phyloP scores from a whole-genome alignment of 1,140 invertebrate species.

The Lordiphosa collinella region DNA sequence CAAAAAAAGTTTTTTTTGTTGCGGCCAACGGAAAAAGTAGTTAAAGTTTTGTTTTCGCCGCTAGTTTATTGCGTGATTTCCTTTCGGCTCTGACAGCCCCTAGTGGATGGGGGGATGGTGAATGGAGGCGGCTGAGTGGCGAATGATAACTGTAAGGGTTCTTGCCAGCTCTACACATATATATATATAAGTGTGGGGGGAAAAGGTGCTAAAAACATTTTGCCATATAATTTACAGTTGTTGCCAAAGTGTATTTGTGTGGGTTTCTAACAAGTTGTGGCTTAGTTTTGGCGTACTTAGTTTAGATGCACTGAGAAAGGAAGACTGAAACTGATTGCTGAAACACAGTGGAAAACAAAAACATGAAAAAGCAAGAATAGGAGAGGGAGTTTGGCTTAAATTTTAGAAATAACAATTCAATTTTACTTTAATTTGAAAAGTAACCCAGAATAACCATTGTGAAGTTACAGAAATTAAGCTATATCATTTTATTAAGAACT shows the following conservation, averaged over 20 bases:
- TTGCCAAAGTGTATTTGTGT: conserved; percentile 19
- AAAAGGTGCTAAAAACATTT: conserved; percentile 53
- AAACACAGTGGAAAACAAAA: too few relatives aligned
- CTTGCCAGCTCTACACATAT: not conserved
- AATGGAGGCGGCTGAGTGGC: conserved; percentile 20
- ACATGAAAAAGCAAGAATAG: too few relatives aligned
- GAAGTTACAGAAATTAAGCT: too few relatives aligned
- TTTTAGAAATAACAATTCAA: too few relatives aligned
- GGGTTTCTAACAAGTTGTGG: too few relatives aligned
- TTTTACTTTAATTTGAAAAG: too few relatives aligned
- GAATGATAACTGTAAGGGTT: conserved; percentile 17
- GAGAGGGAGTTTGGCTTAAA: too few relatives aligned
- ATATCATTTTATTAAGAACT: too few relatives aligned
- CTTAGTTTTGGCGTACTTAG: too few relatives aligned
- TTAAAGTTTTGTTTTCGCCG: conserved; percentile 75
- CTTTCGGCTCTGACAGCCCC: conserved; percentile 56
- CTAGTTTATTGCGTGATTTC: conserved; percentile 78
- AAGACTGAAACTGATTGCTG: too few relatives aligned
- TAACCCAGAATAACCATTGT: too few relatives aligned
- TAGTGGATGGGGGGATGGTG: conserved; percentile 15
- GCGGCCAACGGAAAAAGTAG: conserved; percentile 76
- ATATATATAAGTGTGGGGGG: not conserved
- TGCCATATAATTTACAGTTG: conserved; percentile 63
- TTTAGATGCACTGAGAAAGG: too few relatives aligned
- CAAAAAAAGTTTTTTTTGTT: conserved; percentile 64